Evolutionary conservation across 2,797 vertebrate species (phyloP).

Genomic region (Megaceryle alcyon): DNA sequence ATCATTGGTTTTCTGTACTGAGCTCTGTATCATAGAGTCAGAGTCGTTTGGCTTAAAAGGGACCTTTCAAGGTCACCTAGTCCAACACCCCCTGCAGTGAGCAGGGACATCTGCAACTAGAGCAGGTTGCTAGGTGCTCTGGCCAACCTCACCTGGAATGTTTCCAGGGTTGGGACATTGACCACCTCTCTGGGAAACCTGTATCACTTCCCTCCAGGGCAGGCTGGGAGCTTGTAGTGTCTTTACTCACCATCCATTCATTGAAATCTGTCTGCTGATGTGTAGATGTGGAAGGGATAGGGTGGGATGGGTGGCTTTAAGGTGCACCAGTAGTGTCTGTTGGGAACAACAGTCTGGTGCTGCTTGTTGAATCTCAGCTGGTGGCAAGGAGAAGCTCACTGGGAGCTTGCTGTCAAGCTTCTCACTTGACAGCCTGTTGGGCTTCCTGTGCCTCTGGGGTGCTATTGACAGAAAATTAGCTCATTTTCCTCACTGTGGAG

Average conservation of each 20-base stretch:
- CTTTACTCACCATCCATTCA: not conserved
- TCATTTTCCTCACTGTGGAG: too few species aligned
- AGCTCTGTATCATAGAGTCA: not conserved
- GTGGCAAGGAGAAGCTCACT: not conserved
- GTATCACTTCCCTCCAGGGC: not conserved
- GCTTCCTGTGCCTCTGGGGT: not conserved
- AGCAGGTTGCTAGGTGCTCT: not conserved
- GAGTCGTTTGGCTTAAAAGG: not conserved
- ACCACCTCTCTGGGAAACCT: not conserved
- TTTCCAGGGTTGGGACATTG: not conserved
- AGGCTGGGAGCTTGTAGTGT: rapidly evolving
- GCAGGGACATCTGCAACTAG: not conserved
- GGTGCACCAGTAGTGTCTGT: rapidly evolving
- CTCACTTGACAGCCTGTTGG: too few species aligned
- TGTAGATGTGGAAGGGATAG: not conserved
- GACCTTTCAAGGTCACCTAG: not conserved
- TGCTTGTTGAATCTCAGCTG: not conserved
- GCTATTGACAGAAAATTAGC: not conserved
- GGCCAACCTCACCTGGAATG: not conserved
- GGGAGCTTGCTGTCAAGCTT: not conserved
- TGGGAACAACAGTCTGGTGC: not conserved
- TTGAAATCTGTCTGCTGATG: not conserved
- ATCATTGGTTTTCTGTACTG: not conserved
- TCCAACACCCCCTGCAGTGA: not conserved
- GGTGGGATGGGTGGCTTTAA: not conserved